A percentile compares a stretch with the other conserved stretches of the same genome.
Conservation (phyloP, 2,797 vertebrate genomes). For the Phoeniculus purpureus region DNA sequence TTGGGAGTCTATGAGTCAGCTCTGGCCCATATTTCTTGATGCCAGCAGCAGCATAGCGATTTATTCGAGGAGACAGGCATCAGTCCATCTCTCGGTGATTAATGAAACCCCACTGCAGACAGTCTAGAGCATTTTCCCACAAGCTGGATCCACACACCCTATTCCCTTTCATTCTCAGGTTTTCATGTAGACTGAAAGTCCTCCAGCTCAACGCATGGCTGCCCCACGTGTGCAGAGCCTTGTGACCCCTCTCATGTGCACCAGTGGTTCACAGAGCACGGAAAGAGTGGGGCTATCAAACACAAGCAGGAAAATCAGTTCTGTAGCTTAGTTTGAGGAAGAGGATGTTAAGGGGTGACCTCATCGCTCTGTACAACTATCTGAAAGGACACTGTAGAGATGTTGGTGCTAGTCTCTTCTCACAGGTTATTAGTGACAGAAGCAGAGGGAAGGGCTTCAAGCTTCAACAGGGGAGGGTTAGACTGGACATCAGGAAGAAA, state of each 20-base stretch:
- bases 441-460: no score
- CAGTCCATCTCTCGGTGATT: not conserved
- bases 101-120: not conserved
- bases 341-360: no score
- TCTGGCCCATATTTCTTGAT: not conserved
- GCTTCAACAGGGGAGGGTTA: no score
- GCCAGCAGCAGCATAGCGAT: accelerated
- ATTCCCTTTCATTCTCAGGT: not conserved
- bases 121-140: not conserved
- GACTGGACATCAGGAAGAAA: no score
- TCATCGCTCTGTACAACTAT: no score
- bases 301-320: not conserved
- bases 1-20: not conserved
- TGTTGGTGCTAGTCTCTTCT: no score
- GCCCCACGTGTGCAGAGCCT: not conserved
- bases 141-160: not conserved
- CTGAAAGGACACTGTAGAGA: no score
- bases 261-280: not conserved
- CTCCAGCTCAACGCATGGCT: not conserved
- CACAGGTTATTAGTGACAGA: no score
- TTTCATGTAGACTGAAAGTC: not conserved
- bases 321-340: no score
- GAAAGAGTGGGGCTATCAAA: not conserved
- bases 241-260: not conserved
- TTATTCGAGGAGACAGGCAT: not conserved